phyloP scores from a whole-genome alignment of 2,888 invertebrate species.

The Ephialtes manifestator region DNA sequence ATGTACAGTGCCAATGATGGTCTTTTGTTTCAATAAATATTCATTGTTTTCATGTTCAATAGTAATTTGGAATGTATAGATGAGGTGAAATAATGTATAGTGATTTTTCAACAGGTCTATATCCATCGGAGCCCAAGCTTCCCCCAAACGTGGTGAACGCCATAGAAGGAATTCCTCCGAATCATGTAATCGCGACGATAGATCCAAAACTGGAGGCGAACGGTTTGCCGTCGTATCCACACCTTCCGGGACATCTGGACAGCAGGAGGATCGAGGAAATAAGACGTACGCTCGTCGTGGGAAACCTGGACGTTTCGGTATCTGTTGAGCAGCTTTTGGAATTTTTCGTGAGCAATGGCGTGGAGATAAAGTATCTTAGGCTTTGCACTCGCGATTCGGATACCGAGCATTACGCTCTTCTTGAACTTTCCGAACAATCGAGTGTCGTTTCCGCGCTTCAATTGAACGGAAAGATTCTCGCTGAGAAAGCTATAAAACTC shows the following conservation, averaged over 20 bases:
- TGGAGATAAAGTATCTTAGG: slow-evolving; percentile 97
- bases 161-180: slow-evolving; percentile 93
- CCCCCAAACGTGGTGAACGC: slow-evolving; percentile 97
- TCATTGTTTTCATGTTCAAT: too few species aligned
- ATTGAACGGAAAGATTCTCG: slow-evolving; percentile 93
- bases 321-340: slow-evolving; percentile 94
- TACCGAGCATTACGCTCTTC: slow-evolving; percentile 92
- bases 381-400: slow-evolving; percentile 95
- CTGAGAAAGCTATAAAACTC: slow-evolving; percentile 91
- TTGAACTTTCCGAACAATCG: slow-evolving; percentile 97
- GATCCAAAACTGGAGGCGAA: slow-evolving; percentile 95
- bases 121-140: slow-evolving; percentile 93
- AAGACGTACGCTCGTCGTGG: slow-evolving; percentile 95
- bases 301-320: slow-evolving; percentile 91
- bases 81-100: too few species aligned
- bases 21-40: too few species aligned
- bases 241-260: slow-evolving; percentile 95
- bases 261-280: slow-evolving; percentile 98
- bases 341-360: slow-evolving; percentile 93
- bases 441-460: slow-evolving; percentile 94
- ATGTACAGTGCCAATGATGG: too few species aligned
- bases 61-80: too few species aligned
- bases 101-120: slow-evolving; percentile 88
- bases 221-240: slow-evolving; percentile 96
- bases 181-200: slow-evolving; percentile 93